Evolutionary conservation across 2,888 invertebrate species (phyloP).

Genomic region (Stomorhina lunata): DNA sequence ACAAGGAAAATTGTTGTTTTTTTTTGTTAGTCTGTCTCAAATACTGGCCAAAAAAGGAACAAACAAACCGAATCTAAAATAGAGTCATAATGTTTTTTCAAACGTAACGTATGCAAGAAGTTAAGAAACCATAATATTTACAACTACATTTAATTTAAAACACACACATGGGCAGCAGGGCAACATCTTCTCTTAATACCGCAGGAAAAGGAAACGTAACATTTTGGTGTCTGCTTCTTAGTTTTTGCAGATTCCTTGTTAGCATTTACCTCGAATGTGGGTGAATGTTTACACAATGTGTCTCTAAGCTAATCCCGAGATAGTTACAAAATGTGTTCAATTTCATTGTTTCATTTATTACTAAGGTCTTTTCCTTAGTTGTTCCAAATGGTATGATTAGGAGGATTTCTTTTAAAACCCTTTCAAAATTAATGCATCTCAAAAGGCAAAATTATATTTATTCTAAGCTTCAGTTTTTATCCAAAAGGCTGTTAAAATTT

Average conservation of each 20-base stretch:
- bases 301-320: constrained; percentile 64
- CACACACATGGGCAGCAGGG: constrained; percentile 27
- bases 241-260: constrained; percentile 28
- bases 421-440: constrained; percentile 62
- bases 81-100: constrained; percentile 35
- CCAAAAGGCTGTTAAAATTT: constrained; percentile 61
- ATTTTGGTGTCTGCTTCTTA: constrained; percentile 58
- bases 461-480: constrained; percentile 48
- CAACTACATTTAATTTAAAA: constrained; percentile 44
- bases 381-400: neutral
- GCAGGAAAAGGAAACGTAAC: constrained; percentile 58
- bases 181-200: neutral
- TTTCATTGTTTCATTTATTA: constrained; percentile 63
- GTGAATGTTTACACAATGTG: constrained; percentile 37
- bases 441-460: constrained; percentile 61
- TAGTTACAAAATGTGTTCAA: constrained; percentile 66
- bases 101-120: constrained; percentile 40
- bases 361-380: constrained; percentile 31
- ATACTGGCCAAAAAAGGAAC: constrained; percentile 29
- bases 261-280: neutral
- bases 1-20: constrained; percentile 71
- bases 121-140: constrained; percentile 54
- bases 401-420: constrained; percentile 38
- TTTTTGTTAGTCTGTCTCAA: constrained; percentile 56
- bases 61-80: constrained; percentile 38